Base-by-base conservation (phyloP, 1,140 invertebrate genomes). In the Gonioctena quinquepunctata region DNA sequence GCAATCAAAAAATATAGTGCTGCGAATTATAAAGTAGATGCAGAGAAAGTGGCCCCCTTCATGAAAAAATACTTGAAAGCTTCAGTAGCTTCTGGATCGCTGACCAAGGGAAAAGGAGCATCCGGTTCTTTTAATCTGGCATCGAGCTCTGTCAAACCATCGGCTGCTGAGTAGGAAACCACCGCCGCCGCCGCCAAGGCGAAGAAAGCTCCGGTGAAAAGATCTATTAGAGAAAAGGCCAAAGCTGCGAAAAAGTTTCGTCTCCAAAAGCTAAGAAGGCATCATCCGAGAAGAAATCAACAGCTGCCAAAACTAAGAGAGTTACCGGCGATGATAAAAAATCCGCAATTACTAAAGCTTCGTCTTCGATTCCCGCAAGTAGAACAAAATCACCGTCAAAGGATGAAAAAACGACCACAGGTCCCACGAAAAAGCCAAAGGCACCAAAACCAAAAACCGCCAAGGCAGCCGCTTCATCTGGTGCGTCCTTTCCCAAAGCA, bases 81-180 rank as follows among this genome's bases (percentile, higher is more conserved):
- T 50, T 87, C 88, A 19, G 87, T 90, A 18, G 82, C 81, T 0
- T 84, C 82, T 18, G 88, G 88, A 23, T 80, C 81, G 3, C 74
- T 90, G 27, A 86, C 87, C 26, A 89, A 89, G 75, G 88, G 89
- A 13, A 89, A 88, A 73, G 88, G 88, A 4, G 89, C 88, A 0
- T 85, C 85, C 48, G 89, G 88, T 16, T 88, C 87, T 0, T 89
- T 89, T 83, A 89, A 89, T 76, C 72, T 89, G 6, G 69, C 75
- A 1, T 71, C 71, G 0, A 72, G 72, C 3, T 19, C 71, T 1
- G 16, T 27, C 8, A 49, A 42, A 48, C 25, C 61, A 11, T 33
- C 69, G 18, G 13, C 69, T 26, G 23, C 61, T 27, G 69, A 70
- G 52, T 60, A 66, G 70, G 27, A 49, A 50, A 42, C 23, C 5